Evolutionary conservation across 2,113 vertebrate genomes (phyloP), one percentile per base, ranked within the genome.

Genomic region (Sapajus apella): DNA sequence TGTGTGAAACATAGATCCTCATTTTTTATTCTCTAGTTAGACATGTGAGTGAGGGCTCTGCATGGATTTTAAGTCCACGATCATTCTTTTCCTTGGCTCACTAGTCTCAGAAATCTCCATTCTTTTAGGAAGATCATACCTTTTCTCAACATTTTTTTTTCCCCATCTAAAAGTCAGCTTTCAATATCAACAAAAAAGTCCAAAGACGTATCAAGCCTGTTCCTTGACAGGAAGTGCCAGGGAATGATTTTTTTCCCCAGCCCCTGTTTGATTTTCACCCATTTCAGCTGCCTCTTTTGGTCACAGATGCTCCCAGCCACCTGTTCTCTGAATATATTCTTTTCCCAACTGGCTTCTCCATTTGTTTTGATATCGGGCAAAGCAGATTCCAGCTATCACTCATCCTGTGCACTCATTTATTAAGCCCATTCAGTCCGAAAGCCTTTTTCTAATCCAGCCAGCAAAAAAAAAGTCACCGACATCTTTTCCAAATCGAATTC

Each of bases 281-380:
- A 87, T 94, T 97, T 98, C 64, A 87, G 43, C 70, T 93, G 79
- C 86, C 87, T 16, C 82, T 93, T 95, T 94, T 91, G 76, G 86
- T 70, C 86, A 66, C 79, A 94, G 80, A 96, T 68, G 86, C 91
- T 98, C 72, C 72, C 21, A n/a, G 95, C 94, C 97, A 97, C 97
- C 94, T 94, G 93, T 94, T 97, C 91, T 70, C 70, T 83, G 77
- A 95, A 93, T 96, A 70, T 75, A 83, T 86, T 97, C 43, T 96
- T 92, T 88, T 43, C 91, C 93, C 86, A 83, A 95, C 32, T 91
- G 82, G 61, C 50, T 95, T 96, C 88, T 79, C 30, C 89, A 87
- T 96, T 98, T 97, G 90, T 92, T 96, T 96, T 87, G 68, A 87
- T 97, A 77, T 85, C 91, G 83, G 95, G 73, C 16, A 76, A 56